Conservation (phyloP, 2,113 vertebrate species). For the Plestiodon gilberti region DNA sequence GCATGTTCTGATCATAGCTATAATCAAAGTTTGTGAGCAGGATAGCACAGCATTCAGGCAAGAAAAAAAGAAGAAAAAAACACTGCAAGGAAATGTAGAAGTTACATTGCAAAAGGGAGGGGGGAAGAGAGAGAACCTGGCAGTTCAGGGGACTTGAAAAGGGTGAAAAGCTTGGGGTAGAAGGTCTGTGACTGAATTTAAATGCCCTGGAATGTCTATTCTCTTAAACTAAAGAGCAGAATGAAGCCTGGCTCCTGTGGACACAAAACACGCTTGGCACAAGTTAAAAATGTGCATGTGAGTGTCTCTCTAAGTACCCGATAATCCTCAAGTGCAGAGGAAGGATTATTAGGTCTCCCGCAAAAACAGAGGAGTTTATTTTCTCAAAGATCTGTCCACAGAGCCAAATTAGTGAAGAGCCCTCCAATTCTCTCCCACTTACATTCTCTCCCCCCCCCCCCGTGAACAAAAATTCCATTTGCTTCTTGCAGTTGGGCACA, state of each 20-base stretch:
- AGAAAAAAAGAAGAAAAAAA: not conserved
- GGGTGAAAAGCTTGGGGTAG: constrained; percentile 47
- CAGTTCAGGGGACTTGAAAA: constrained; percentile 42
- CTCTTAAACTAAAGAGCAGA: constrained; percentile 62
- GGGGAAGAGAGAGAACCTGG: not conserved
- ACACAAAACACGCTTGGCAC: constrained; percentile 67
- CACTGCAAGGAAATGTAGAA: constrained; percentile 29
- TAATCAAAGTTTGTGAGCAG: not conserved
- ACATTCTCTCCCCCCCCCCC: not conserved
- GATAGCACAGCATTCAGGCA: not conserved
- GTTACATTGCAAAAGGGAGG: not conserved
- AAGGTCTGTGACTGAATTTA: constrained; percentile 39
- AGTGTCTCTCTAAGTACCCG: constrained; percentile 75
- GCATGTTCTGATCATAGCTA: accelerated
- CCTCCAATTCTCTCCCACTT: not conserved
- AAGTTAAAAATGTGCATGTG: constrained; percentile 71
- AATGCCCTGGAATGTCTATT: constrained; percentile 63
- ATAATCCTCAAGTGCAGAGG: constrained; percentile 77
- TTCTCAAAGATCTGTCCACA: constrained; percentile 68
- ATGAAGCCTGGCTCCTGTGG: constrained; percentile 54
- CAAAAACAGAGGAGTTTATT: constrained; percentile 71
- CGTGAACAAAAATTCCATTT: constrained; percentile 55
- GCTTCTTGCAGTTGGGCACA: constrained; percentile 56
- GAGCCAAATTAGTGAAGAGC: constrained; percentile 58
- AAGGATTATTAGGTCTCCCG: constrained; percentile 72